Evolutionary conservation across 2,113 vertebrate genomes (phyloP), one percentile per base, ranked within the genome.

Genomic region (Cyanistes caeruleus): DNA sequence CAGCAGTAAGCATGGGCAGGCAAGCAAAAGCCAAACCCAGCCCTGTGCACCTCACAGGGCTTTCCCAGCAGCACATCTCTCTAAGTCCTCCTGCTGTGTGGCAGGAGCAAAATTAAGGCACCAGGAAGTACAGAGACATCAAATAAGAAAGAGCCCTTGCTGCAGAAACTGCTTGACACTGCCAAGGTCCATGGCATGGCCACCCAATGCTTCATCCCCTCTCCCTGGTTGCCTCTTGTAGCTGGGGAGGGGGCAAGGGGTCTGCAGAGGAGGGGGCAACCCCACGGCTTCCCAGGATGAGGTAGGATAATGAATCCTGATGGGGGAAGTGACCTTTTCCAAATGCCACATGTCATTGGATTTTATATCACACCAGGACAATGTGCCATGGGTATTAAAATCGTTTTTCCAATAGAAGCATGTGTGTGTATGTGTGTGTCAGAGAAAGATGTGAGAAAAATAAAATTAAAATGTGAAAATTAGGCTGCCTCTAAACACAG

Each of bases 321-420:
- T 98, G 98, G 99, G 98, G 98, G 98, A 98, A 97, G 97, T 99
- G 99, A 99, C 99, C 99, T 99, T 99, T 99, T 98, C 98, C 99
- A 99, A 99, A 99, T 99, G 99, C 99, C 99, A 99, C 99, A 99
- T 99, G 99, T 99, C 99, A 99, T 98, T 98, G 98, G 98, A 99
- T 99, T 99, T 99, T 99, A 99, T 99, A 99, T 99, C 99, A 99
- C 98, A 99, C 98, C 98, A 98, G 97, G 98, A 99, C 99, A 99
- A 99, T 99, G 99, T 99, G 98, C 99, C 99, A 99, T 98, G 98
- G 98, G 98, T 99, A 99, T 99, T 99, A 99, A 99, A 99, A 99
- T 99, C 98, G 98, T 99, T 99, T 99, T 98, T 98, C 98, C 98
- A 98, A 98, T 98, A 99, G 98, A 98, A 98, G 98, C 97, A 99